Evolutionary conservation across 1,140 invertebrate genomes (phyloP), one percentile per base, ranked within the genome.

Genomic region (Reticulitermes speratus): DNA sequence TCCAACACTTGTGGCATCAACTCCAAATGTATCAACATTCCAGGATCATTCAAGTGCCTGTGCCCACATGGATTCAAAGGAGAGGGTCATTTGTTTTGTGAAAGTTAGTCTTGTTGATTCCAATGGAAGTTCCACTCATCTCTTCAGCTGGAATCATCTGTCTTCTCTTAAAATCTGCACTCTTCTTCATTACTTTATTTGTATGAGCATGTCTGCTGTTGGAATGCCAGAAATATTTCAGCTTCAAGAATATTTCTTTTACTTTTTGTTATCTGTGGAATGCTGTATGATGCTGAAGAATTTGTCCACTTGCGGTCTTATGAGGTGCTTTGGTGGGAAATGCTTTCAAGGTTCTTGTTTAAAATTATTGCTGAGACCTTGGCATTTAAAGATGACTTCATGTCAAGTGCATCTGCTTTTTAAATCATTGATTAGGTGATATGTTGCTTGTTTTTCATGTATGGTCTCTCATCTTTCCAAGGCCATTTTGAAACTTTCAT

Each of bases 81-180:
- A 87, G 94, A 95, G 90, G 94, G 94, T 87, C 91, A 93, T 88
- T 92, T 92, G 44, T 92, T 94, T 89, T 95, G 95, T 92, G 94
- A 96, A 92, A 97, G 96, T 96, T 94, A 96, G 94, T 95, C 82
- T 86, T 86, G 44, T 69, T 75, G 65, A n/a, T 75, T 75, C n/a
- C n/a, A 19, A 75, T 30, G 65, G 25, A 30, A 30, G 65, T 75
- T 75, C 25, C 14, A 6, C 25, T n/a, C 65, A 75, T 75, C 14
- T 75, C 65, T 75, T 75, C 65, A 75, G 65, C 65, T 30, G 65
- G 14, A 30, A 75, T 30, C n/a, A 75, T 14, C 65, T 75, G n/a
- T 16, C 6, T 14, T 30, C 25, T 75, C 2, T 75, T 55, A 11
- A 65, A 65, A 21, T n/a, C 59, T 65, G 59, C 7, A 0, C 59